Base-by-base conservation (phyloP, 1,140 invertebrate species). In the Semibalanus balanoides region DNA sequence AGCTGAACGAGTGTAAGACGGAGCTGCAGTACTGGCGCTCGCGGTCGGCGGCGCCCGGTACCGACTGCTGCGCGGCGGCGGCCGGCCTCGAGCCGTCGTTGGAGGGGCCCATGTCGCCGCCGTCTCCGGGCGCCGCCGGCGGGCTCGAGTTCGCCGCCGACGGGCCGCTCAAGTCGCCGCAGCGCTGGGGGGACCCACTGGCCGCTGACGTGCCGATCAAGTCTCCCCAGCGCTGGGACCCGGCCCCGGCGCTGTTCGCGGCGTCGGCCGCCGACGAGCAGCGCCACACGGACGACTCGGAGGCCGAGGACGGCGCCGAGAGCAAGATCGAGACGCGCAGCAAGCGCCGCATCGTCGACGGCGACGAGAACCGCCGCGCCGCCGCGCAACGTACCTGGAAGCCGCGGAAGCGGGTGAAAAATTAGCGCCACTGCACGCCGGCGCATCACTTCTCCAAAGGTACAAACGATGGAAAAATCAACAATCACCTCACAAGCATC, bases 1-100 rank as follows among this genome's bases (percentile, higher is more conserved):
- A 94, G 84, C 85, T 94, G 79, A 94, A 93, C 84, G 93, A 93
- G 81, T 94, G 92, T 83, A 93, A 94, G 84, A 94, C 92, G 40
- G 92, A 94, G 82, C 83, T 94, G 77, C 92, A 94, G 84, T 94
- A 93, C 83, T 93, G 92, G 91, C 88, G 92, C 71, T 93, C 91
- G 29, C 92, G 92, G 79, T 92, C 91, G 51, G 92, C 91, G 51
- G 92, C 92, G 75, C 88, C 28, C 30, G 77, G 74, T 75, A 51
- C 74, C 75, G 76, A 71, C 25, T 70, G 43, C 29, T 76, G 73
- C 79, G 79, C 74, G 72, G 76, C 75, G 78, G 79, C 73, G 78
- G 77, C 31, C 75, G 77, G 27, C 78, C 73, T 11, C 80, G 77
- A 17, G 79, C 78, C 31, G 80, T 79, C 3, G 78, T 78, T 64